phyloP scores from a whole-genome alignment of 1,140 invertebrate genomes.

The Lepidurus packardi region DNA sequence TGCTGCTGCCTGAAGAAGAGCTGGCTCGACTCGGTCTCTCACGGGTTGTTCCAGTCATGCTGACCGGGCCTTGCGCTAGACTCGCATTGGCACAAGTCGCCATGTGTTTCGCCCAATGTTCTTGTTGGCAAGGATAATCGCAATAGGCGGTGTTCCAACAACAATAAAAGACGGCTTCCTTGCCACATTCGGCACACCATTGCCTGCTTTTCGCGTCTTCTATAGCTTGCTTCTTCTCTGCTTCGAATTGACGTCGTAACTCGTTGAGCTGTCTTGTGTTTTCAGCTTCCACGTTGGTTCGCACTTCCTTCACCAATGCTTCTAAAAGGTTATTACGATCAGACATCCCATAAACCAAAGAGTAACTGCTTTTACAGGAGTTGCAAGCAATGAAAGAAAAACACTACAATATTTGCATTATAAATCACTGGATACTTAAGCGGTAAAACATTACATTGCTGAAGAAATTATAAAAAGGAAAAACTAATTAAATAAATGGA shows the following conservation, averaged over 20 bases:
- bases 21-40: slow-evolving; percentile 34
- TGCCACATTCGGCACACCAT: slow-evolving; percentile 79
- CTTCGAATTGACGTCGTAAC: slow-evolving; percentile 54
- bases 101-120: slow-evolving; percentile 53
- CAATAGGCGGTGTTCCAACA: slow-evolving; percentile 95
- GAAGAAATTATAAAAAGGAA: no score
- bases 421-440: no score
- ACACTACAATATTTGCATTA: background rate
- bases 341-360: background rate
- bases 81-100: slow-evolving; percentile 46
- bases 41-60: slow-evolving; percentile 35
- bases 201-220: slow-evolving; percentile 73
- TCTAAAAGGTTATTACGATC: background rate
- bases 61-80: slow-evolving; percentile 36
- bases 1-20: slow-evolving; percentile 36
- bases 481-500: no score
- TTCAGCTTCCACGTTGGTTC: slow-evolving; percentile 46
- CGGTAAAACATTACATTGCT: no score
- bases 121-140: slow-evolving; percentile 65
- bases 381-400: background rate
- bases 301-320: slow-evolving; percentile 50
- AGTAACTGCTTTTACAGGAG: no score
- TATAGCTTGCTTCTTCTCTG: slow-evolving; percentile 59
- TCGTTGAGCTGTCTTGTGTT: slow-evolving; percentile 56
- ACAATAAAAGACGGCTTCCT: slow-evolving; percentile 84